Base-by-base conservation (phyloP, 2,797 vertebrate genomes). In the Anomalospiza imberbis region DNA sequence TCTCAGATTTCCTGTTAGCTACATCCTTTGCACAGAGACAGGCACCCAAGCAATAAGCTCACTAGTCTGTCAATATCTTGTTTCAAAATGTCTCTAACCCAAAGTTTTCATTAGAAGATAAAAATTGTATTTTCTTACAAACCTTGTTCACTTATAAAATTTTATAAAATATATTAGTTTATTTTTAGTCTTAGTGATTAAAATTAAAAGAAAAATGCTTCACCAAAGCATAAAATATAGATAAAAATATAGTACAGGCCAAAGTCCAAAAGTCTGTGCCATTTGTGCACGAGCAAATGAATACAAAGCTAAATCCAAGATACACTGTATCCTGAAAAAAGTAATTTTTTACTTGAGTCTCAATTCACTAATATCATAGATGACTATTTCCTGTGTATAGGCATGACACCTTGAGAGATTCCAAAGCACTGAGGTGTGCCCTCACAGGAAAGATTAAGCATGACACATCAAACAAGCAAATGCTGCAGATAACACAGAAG, bases 1-100 rank as follows among this genome's bases (percentile, higher is more conserved):
- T 85, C 75, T 95, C 66, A 55, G 32, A 67, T 85, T 93, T 91
- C 66, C 79, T 82, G 77, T 65, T 63, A 95, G 36, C 26, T 72
- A 90, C 74, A 91, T 73, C 73, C 71, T 67, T 10, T 72, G 58
- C 71, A 79, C 4, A 61, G 26, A 75, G 32, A 58, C 17, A 89
- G 31, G n/a, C 61, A 80, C 16, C 18, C 57, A 73, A 89, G 82
- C 2, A 0, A 80, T 76, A 60, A 5, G 11, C 48, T 73, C 63
- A 81, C 58, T 3, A 80, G 40, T 19, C 38, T 81, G 51, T 73
- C 34, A 67, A 19, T 55, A 75, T 51, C 32, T 75, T 58, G 12
- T 65, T 94, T 91, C 51, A 61, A 44, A 61, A 70, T 4, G 4
- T 53, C 44, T 60, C 38, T 73, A 57, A 62, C 13, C 4, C 2